Evolutionary conservation across 1,140 invertebrate species (phyloP).

Genomic region (Drosophila melanica): DNA sequence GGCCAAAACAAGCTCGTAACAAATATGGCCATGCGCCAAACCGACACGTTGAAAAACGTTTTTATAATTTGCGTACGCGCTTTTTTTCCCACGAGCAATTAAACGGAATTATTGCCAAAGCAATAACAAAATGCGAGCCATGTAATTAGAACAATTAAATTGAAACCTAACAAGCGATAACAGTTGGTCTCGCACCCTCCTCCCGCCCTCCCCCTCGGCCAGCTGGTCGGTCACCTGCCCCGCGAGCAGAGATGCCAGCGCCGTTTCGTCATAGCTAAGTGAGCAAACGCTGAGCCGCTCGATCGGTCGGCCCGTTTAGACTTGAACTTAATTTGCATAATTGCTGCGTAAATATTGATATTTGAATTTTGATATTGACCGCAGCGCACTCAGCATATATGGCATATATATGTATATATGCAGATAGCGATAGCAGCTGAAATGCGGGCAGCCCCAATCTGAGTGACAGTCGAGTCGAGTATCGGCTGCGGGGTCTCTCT

Average conservation of each 20-base stretch:
- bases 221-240: not conserved
- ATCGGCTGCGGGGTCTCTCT: not conserved
- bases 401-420: conserved; percentile 7
- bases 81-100: conserved; percentile 70
- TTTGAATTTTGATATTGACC: conserved; percentile 81
- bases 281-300: conserved; percentile 12
- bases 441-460: conserved; percentile 35
- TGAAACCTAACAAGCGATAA: conserved; percentile 47
- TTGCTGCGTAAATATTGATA: conserved; percentile 82
- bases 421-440: conserved; percentile 43
- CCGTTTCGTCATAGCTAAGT: conserved; percentile 61
- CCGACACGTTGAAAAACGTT: conserved; percentile 7
- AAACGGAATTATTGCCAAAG: conserved; percentile 27
- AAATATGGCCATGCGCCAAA: conserved; percentile 14
- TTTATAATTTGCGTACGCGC: conserved; percentile 35
- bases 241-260: conserved; percentile 57
- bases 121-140: conserved; percentile 28
- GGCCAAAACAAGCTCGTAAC: conserved; percentile 23
- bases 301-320: conserved; percentile 25
- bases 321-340: conserved; percentile 81
- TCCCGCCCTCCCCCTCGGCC: not conserved
- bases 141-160: conserved; percentile 81
- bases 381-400: conserved; percentile 39
- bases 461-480: conserved; percentile 28
- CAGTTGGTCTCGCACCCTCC: not conserved